Base-by-base conservation (phyloP, 2,113 vertebrate species). In the Lamprologus tigripictilis region DNA sequence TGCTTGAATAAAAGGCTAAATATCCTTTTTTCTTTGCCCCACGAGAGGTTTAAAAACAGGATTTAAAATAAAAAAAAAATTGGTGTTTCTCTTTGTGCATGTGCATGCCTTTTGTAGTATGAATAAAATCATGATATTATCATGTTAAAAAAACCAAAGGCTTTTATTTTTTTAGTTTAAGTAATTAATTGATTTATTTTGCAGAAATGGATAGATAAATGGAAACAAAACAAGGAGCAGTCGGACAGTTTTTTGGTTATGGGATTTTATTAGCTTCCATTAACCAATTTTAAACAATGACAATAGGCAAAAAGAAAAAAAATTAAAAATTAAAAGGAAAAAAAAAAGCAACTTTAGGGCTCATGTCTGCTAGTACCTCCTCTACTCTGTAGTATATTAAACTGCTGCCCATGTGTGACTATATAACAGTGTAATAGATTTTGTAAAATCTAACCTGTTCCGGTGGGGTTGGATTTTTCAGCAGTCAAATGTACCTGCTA, bases 261-360 rank as follows among this genome's bases (percentile, higher is more conserved):
- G 89, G 87, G 87, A 93, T 87, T 94, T 95, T 94, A 95, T 93
- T 94, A 82, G 89, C 89, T 84, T 93, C 85, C 81, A 91, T 85
- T 42, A 90, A 89, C 88, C 85, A 92, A 86, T 80, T 91, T 92
- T 81, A 90, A 93, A 94, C 86, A 93, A 93, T 93, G 90, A 93
- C 91, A 89, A 93, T 66, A 91, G 88, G 87, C 84, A 90, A 89
- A 84, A 91, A 81, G 12, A 78, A 47, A 91, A 86, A 37, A 66
- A 4, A n/a, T n/a, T n/a, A 88, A 88, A 2, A 35, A 53, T 9
- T 3, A 51, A 80, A 55, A 63, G 73, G 51, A 7, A 76, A 71
- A 63, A 84, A 33, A 73, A 85, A 37, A 66, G 3, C 33, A 66
- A 66, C 3, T 57, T 81, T 31, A 57, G 80, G 80, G 80, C 54